Base-by-base conservation (phyloP, 2,797 vertebrate genomes). In the Dendrocincla fuliginosa region DNA sequence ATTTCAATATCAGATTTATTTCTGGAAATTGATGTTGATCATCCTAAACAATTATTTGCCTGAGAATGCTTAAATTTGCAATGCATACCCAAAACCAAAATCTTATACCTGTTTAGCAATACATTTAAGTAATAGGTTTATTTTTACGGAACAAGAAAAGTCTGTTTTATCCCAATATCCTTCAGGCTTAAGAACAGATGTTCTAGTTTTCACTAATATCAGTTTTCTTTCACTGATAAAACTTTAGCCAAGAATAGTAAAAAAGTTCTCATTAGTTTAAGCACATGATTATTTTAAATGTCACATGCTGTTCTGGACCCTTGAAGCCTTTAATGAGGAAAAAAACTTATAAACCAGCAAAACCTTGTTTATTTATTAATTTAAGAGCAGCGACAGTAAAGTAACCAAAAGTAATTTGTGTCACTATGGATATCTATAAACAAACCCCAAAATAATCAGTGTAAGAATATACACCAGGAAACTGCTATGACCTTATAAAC, bases 211-310 rank as follows among this genome's bases (percentile, higher is more conserved):
- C 41, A 47, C 70, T 69, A 85, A 16, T 32, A 87, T 83, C 84
- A 80, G n/a, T 74, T 94, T 93, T 83, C 79, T 80, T 65, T 52
- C 50, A 87, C 74, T 41, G 71, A 96, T 65, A 91, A 85, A 93
- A 85, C 13, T 47, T 89, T 8, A 2, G 59, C 78, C 89, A 95
- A 87, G 42, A 87, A 91, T 30, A 91, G 35, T 78, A 78, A 64
- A 71, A 76, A 82, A 63, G 37, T 50, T 56, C 33, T 84, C 30
- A 86, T 63, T 32, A 84, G 28, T 90, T 90, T 82, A 79, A 92
- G 46, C 32, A 65, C 30, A 46, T 46, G 24, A 76, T 92, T 93
- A 90, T 92, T 87, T 87, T 46, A 82, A 79, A 71, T 61, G 42
- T 68, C 81, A 92, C 57, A 91, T 49, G 30, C 50, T 56, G n/a